A percentile compares a stretch with the other conserved stretches of the same genome.
These are phyloP conservation scores for Scyliorhinus canicula DNA, from an alignment of 2,797 vertebrate species.

Conservation along the genomic window DNA sequence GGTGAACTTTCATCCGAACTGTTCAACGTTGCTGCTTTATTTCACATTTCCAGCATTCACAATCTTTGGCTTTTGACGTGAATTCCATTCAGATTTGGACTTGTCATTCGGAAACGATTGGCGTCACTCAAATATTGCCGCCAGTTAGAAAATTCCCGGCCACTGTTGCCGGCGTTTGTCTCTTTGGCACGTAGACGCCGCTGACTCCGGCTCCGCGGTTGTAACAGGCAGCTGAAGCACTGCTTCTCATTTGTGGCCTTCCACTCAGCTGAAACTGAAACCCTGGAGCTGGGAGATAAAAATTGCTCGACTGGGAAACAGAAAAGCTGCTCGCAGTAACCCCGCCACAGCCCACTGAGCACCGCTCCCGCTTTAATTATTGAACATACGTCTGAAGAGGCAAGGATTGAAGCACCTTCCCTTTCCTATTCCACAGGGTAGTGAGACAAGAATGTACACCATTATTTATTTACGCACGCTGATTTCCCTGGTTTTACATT, in stretches of 20 bases:
- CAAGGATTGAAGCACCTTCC: neutral
- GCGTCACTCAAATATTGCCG: neutral
- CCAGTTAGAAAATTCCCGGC: neutral
- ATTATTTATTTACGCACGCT: conserved; percentile 19
- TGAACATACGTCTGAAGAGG: neutral
- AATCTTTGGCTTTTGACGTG: neutral
- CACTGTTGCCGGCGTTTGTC: neutral
- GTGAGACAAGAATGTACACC: neutral
- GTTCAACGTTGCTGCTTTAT: neutral
- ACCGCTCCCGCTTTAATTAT: conserved; percentile 19
- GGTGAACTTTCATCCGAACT: neutral
- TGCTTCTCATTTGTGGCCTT: neutral
- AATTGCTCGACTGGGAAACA: neutral
- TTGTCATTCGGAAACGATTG: too few relatives aligned
- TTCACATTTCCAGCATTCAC: neutral
- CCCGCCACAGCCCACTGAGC: neutral
- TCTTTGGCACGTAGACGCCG: neutral
- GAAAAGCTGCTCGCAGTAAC: neutral
- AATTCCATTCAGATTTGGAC: too few relatives aligned
- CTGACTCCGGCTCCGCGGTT: neutral
- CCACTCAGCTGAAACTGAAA: conserved; percentile 22
- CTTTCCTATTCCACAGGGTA: neutral
- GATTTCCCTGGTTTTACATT: conserved; percentile 16
- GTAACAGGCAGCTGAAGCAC: neutral
- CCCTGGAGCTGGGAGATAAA: conserved; percentile 23